These are phyloP conservation scores for Mamestra configurata DNA, from an alignment of 1,140 invertebrate species.

Conservation along the genomic window DNA sequence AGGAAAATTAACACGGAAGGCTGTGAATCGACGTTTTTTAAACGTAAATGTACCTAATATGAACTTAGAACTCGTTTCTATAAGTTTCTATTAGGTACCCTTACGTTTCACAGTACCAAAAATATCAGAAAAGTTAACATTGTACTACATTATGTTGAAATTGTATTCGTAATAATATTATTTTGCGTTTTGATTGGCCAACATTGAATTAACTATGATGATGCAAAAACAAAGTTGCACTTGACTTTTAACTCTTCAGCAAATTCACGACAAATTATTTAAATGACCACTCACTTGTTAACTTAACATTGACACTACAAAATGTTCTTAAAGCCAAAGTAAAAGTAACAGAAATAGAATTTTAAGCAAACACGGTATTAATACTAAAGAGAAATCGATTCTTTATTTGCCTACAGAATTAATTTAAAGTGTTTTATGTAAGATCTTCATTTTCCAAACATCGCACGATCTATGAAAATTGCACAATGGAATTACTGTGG, in stretches of 20 bases:
- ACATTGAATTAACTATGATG: no score
- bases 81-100: no score
- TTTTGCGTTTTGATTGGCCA: no score
- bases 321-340: background rate
- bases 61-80: no score
- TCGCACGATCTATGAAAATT: slow-evolving; percentile 28
- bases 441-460: slow-evolving; percentile 10
- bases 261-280: background rate
- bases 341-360: slow-evolving; percentile 31
- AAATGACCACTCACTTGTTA: no score
- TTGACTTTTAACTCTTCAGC: background rate
- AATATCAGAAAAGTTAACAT: no score
- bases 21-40: no score
- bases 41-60: background rate
- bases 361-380: slow-evolving; percentile 36
- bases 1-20: background rate
- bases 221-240: background rate
- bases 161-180: no score
- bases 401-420: slow-evolving; percentile 47
- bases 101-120: no score
- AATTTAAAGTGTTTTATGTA: slow-evolving; percentile 39
- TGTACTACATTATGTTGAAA: no score
- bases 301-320: no score
- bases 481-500: background rate
- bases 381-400: slow-evolving; percentile 44